These are phyloP conservation scores for Halcyon smyrnensis DNA, from an alignment of 2,797 vertebrate genomes.

Conservation along the genomic window DNA sequence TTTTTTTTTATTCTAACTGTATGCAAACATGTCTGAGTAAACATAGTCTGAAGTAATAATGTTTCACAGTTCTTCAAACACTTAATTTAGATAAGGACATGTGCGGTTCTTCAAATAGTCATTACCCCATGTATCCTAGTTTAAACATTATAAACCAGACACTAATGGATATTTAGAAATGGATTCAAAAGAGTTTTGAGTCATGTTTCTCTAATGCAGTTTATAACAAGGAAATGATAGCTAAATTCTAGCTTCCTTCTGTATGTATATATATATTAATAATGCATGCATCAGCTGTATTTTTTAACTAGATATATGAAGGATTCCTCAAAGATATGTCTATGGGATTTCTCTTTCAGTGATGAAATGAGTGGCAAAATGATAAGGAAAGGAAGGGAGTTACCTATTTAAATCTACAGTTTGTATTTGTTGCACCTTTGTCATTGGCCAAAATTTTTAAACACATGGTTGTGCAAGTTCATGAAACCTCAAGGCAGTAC, in stretches of 20 bases:
- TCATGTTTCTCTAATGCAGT: background rate
- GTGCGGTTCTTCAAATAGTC: conserved; percentile 51
- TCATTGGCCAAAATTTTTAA: background rate
- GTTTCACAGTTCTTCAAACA: conserved; percentile 70
- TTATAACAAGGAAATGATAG: background rate
- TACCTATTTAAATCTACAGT: background rate
- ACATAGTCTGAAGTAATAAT: conserved; percentile 57
- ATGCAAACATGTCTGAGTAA: conserved; percentile 60
- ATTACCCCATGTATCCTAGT: conserved; percentile 14
- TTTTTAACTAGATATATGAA: background rate
- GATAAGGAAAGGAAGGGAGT: background rate
- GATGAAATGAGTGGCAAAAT: background rate
- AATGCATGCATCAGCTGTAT: background rate
- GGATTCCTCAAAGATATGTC: background rate
- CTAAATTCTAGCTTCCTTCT: background rate
- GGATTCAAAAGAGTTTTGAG: conserved; percentile 6
- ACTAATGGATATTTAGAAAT: conserved; percentile 31
- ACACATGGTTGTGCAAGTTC: background rate
- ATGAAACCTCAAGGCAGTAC: background rate
- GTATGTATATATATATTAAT: background rate
- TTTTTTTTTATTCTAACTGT: background rate
- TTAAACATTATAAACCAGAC: conserved; percentile 57
- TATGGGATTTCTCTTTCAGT: background rate
- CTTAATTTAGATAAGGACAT: conserved; percentile 54
- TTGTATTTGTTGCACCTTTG: background rate